Conservation (phyloP, 2,113 vertebrate genomes). For the Suricata suricatta region DNA sequence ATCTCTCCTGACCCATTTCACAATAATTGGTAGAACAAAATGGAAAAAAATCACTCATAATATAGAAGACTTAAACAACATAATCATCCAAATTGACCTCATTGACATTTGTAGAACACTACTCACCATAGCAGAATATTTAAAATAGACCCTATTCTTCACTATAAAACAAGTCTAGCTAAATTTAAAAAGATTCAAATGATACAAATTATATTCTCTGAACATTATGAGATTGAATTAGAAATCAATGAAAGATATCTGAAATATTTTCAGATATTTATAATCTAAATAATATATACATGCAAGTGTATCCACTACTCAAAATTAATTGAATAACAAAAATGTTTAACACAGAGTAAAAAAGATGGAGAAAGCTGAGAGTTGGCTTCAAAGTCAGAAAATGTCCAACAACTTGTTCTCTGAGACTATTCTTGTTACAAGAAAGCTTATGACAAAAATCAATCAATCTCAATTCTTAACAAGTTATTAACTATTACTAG, state of each 20-base stretch:
- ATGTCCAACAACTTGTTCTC: background rate
- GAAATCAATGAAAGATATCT: background rate
- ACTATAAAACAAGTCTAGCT: background rate
- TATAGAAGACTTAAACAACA: background rate
- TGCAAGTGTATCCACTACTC: background rate
- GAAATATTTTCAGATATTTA: background rate
- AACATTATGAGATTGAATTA: background rate
- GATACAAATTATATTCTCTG: background rate
- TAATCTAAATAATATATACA: constrained; percentile 11
- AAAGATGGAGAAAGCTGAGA: background rate
- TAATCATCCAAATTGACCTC: background rate
- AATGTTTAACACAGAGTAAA: background rate
- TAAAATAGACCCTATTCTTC: background rate
- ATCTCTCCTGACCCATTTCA: background rate
- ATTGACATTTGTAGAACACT: background rate
- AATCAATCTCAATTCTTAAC: background rate
- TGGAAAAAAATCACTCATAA: background rate
- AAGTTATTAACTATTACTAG: background rate
- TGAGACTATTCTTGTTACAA: background rate
- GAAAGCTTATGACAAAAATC: background rate
- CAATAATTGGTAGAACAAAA: background rate
- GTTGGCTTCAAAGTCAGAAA: background rate
- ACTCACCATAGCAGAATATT: background rate
- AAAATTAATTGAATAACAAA: constrained; percentile 5
- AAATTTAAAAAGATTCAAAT: constrained; percentile 16